Evolutionary conservation across 2,888 invertebrate species (phyloP).

Genomic region (Heterodera filipjevi): DNA sequence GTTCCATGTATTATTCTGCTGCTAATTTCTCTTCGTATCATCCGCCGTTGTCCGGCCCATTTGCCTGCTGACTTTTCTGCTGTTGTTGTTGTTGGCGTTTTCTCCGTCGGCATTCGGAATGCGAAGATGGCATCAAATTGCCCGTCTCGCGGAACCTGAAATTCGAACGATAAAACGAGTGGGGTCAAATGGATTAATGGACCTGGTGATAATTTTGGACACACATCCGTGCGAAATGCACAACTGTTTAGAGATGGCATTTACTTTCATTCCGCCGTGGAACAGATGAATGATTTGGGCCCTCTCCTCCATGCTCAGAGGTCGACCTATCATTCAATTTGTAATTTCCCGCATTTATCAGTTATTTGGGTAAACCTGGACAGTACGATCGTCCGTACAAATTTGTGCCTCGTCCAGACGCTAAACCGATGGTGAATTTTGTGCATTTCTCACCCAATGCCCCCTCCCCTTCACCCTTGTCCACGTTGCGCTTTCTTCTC

Average conservation of each 20-base stretch:
- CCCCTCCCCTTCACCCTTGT: conserved; percentile 33
- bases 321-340: conserved; percentile 46
- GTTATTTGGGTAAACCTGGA: conserved; percentile 43
- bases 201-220: conserved; percentile 62
- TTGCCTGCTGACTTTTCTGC: background rate
- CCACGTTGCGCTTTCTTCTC: conserved; percentile 40
- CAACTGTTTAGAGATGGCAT: conserved; percentile 62
- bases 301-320: conserved; percentile 62
- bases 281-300: conserved; percentile 56
- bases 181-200: conserved; percentile 18
- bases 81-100: conserved; percentile 40
- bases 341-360: background rate
- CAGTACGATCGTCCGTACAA: conserved; percentile 63
- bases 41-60: background rate
- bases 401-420: conserved; percentile 54
- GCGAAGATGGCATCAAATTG: conserved; percentile 59
- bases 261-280: conserved; percentile 62
- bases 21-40: background rate
- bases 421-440: background rate
- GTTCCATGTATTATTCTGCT: background rate
- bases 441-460: background rate
- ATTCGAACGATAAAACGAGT: background rate
- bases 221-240: conserved; percentile 65
- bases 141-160: conserved; percentile 60
- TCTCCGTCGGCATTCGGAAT: conserved; percentile 56